Evolutionary conservation across 2,113 vertebrate species (phyloP).

Genomic region (Carassius carassius): DNA sequence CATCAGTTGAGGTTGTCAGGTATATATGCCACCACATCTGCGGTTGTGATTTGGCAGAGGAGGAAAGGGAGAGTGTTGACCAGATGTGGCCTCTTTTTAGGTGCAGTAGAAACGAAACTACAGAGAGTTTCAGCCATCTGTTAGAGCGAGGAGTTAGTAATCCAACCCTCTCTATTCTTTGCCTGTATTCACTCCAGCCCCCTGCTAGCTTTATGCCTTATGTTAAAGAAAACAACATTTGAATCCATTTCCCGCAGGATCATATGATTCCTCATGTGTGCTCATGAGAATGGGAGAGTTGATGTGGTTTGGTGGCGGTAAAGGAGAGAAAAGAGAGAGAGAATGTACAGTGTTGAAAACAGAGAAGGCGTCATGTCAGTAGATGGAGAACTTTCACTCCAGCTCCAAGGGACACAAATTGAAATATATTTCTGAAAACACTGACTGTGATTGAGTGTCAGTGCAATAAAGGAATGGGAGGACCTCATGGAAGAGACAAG

Average conservation of each 20-base stretch:
- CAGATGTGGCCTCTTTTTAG: constrained; percentile 58
- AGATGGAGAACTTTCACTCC: constrained; percentile 47
- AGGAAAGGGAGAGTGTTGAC: constrained; percentile 53
- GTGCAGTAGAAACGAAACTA: constrained; percentile 28
- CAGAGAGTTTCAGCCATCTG: constrained; percentile 75
- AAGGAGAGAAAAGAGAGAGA: constrained; percentile 7
- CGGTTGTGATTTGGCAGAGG: constrained; percentile 51
- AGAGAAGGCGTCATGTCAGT: constrained; percentile 41
- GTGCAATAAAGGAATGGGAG: constrained; percentile 15
- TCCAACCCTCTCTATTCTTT: constrained; percentile 31
- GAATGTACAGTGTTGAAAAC: constrained; percentile 43
- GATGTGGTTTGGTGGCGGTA: constrained; percentile 33
- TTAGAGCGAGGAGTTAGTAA: constrained; percentile 71
- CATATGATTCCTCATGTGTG: constrained; percentile 45
- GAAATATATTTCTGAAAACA: constrained; percentile 47
- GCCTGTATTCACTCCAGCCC: constrained; percentile 65
- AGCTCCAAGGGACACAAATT: constrained; percentile 42
- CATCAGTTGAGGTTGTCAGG: constrained; percentile 47
- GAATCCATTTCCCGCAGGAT: constrained; percentile 51
- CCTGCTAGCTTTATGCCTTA: constrained; percentile 66
- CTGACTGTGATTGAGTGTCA: constrained; percentile 5
- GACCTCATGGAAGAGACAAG: constrained; percentile 3
- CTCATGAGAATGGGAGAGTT: constrained; percentile 42
- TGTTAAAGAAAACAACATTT: constrained; percentile 49
- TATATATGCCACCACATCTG: constrained; percentile 52